Conservation (phyloP, 2,113 vertebrate genomes). For the Sterna hirundo region DNA sequence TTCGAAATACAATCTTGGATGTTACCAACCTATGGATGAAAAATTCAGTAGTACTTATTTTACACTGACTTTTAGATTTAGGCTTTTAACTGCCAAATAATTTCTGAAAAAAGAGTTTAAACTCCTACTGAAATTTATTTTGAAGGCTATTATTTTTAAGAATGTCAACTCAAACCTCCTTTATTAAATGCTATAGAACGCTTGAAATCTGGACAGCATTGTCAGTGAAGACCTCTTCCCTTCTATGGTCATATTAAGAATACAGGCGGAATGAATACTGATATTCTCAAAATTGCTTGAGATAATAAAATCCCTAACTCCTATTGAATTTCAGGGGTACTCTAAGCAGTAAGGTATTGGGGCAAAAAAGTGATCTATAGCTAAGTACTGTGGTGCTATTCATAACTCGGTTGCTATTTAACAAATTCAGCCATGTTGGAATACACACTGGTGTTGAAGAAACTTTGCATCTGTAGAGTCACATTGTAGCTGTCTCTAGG, state of each 20-base stretch:
- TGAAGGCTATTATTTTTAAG: not conserved
- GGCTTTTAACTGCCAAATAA: not conserved
- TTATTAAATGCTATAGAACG: not conserved
- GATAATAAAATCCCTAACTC: not conserved
- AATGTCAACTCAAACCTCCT: not conserved
- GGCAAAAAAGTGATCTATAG: not conserved
- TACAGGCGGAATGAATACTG: not conserved
- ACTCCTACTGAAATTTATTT: not conserved
- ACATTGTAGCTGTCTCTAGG: not conserved
- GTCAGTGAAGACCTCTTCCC: not conserved
- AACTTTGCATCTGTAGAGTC: not conserved
- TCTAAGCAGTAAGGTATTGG: not conserved
- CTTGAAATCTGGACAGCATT: not conserved
- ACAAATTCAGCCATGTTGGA: not conserved
- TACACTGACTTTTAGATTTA: not conserved
- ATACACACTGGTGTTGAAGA: not conserved
- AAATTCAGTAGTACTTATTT: not conserved
- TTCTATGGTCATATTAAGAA: not conserved
- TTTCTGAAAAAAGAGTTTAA: not conserved
- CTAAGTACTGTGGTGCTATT: not conserved
- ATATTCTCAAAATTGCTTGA: not conserved
- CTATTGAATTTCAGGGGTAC: not conserved
- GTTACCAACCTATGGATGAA: not conserved
- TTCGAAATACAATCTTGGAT: not conserved
- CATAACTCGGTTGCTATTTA: not conserved